Evolutionary conservation across 2,113 vertebrate genomes (phyloP), one percentile per base, ranked within the genome.

Genomic region (Australoheros scitulus): DNA sequence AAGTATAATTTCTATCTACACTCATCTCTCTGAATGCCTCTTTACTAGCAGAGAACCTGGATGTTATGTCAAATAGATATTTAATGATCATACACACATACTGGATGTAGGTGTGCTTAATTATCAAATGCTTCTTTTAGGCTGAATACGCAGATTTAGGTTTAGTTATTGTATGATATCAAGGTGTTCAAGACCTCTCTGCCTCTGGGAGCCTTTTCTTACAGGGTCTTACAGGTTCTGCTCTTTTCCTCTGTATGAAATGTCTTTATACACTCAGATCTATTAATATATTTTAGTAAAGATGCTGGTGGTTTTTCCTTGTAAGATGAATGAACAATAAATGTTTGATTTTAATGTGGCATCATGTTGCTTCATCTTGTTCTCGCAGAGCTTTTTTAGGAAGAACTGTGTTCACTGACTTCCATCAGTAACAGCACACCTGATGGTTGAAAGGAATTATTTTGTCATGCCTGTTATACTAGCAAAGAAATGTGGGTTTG

Each of bases 221-320:
- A 93, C 92, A 92, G 91, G 92, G 89, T 93, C 87, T 90, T 88
- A 81, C 86, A 64, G 85, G 89, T 92, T 91, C 81, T 86, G 61
- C 91, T 57, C 43, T 90, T 87, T 38, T 89, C 88, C 85, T 94
- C 86, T 89, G 80, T 93, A 80, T 38, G 78, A 91, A 91, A 90
- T 87, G 88, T 94, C 92, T 94, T 94, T 95, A 84, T 94, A 94
- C 84, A 80, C 86, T 90, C 88, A 94, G 85, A 95, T 94, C 91
- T 92, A 90, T 93, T 95, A 93, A 95, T 95, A 94, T 95, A 96
- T 95, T 95, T 95, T 94, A 95, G 92, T 92, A 91, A 94, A 88
- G 81, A 93, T 93, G 79, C 88, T 83, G 83, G 92, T 93, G 84
- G 76, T 90, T 92, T 81, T 63, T 75, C 84, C 87, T 82, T 94